These are phyloP conservation scores for Rhinogobius similis DNA, from an alignment of 2,113 vertebrate genomes.

Conservation along the genomic window DNA sequence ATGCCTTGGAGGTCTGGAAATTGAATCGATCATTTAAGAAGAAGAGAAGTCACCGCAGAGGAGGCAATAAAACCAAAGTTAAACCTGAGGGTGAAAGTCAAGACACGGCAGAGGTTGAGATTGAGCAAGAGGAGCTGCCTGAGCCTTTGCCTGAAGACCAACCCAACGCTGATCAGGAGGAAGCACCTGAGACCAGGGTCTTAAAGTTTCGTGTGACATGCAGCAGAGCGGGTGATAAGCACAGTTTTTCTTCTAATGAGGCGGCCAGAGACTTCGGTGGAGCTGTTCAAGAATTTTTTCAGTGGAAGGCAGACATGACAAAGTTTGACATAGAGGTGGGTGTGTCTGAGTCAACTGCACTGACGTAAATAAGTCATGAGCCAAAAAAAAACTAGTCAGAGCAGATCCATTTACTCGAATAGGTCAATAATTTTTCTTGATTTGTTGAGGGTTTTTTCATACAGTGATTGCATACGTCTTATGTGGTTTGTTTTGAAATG, in stretches of 20 bases:
- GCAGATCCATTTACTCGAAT: conserved; percentile 2
- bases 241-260: conserved; percentile 94
- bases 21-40: conserved; percentile 90
- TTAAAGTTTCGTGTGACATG: conserved; percentile 93
- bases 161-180: conserved; percentile 1
- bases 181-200: conserved; percentile 53
- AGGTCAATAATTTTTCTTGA: background rate
- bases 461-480: background rate
- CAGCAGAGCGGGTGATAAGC: conserved; percentile 91
- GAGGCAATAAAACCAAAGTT: conserved; percentile 41
- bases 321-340: conserved; percentile 96
- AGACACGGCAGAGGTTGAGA: conserved; percentile 33
- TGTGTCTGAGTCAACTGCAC: conserved; percentile 15
- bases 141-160: conserved; percentile 25
- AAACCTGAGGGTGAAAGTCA: conserved; percentile 41
- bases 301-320: conserved; percentile 99
- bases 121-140: conserved; percentile 31
- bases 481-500: background rate
- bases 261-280: conserved; percentile 96
- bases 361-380: background rate
- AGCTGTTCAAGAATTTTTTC: conserved; percentile 92
- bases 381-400: conserved; percentile 12
- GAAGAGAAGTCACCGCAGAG: conserved; percentile 84
- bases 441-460: background rate
- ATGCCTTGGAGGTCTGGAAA: conserved; percentile 89